Evolutionary conservation across 2,113 vertebrate genomes (phyloP), one percentile per base, ranked within the genome.

Genomic region (Oxyruncus cristatus): DNA sequence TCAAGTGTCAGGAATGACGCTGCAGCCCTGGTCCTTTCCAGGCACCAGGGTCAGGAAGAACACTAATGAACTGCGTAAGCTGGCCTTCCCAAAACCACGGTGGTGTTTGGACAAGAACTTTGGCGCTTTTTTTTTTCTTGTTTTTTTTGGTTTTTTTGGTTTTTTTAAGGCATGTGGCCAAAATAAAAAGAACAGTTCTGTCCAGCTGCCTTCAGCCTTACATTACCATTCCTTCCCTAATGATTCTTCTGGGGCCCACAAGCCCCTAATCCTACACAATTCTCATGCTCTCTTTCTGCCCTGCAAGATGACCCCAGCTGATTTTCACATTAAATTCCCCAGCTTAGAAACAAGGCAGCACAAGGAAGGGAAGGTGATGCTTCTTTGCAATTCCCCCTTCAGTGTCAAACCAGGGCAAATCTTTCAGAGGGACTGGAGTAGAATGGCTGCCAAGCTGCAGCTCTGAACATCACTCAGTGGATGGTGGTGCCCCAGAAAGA

Each of bases 231-330:
- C 63, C 62, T 68, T 78, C n/a, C 71, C 17, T 83, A 74, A 90
- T 39, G 21, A 71, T 90, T 59, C 59, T 79, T 76, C 59, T 23
- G 75, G 75, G 88, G 91, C 7, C 8, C 6, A 4, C 5, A n/a
- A 85, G 4, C 14, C 39, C 73, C 9, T 3, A 33, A 58, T 70
- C 49, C 49, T 39, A 27, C 53, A 58, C 27, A 94, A 2, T 12
- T 92, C 70, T 66, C 78, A 89, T 73, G 78, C 23, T 94, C 74
- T 79, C 50, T 80, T 66, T 70, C 75, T 89, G 47, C 90, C 66
- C 82, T 80, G 30, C 39, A 44, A 71, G 19, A 46, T 22, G 30
- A 44, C 75, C 55, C 52, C 9, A 55, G 46, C 3, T 52, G 53
- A 71, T 50, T 66, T 85, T 55, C 62, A 28, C 1, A 1, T 49